Base-by-base conservation (phyloP, 2,113 vertebrate species). In the Ceyx cyanopectus region DNA sequence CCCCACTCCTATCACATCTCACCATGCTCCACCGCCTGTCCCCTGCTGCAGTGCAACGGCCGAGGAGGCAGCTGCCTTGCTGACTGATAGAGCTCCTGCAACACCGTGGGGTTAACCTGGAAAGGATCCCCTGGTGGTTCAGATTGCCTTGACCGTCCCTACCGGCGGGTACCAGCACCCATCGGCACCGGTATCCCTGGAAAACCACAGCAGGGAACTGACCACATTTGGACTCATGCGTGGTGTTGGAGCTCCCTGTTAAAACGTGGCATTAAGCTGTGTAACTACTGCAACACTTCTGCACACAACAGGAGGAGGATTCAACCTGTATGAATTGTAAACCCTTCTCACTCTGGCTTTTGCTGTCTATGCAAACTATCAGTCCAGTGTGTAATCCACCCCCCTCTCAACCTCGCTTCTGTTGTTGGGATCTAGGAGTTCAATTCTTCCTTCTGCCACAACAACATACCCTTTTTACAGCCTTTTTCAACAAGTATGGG, bases 171-270 rank as follows among this genome's bases (percentile, higher is more conserved):
- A 75, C 56, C 43, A 50, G 53, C 58, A 51, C 26, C 77, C 0
- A 0, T 16, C 12, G 10, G 75, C 75, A 50, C 18, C 58, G 63
- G 6, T 6, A 51, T 18, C 29, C 0, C 41, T 21, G 48, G 14
- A 6, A 53, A 26, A n/a, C 69, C 8, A 2, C 0, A 30, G 46
- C 1, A 2, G 32, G 30, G 81, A 30, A 17, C 56, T 61, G 54
- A 2, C 7, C 23, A 1, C 2, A 0, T 2, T 72, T 30, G 13
- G 23, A 6, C 15, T 81, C 23, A 20, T 2, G 0, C 12, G 2
- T 14, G 14, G 12, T 30, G 24, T 58, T 80, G 51, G 29, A 67
- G 45, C 58, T 29, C 34, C n/a, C 56, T 0, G 0, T 27, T 78
- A 30, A 70, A 91, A 58, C 21, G 17, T 54, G 18, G 26, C 0